phyloP scores from a whole-genome alignment of 1,140 invertebrate species.

The Oscheius sp. region DNA sequence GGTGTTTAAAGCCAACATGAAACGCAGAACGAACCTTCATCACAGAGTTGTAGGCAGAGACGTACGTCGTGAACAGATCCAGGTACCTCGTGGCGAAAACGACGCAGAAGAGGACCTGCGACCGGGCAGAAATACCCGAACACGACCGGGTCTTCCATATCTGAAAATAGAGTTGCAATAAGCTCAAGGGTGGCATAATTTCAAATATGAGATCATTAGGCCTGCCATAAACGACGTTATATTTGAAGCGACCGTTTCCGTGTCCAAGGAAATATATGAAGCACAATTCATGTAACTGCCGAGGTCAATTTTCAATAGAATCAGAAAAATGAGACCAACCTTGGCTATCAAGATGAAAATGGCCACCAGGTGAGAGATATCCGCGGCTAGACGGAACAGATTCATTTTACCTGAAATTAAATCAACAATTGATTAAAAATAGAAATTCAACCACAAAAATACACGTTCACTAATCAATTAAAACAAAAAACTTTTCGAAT shows the following conservation, averaged over 20 bases:
- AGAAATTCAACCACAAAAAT: neutral
- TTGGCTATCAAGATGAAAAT: slow-evolving; percentile 90
- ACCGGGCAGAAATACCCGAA: slow-evolving; percentile 93
- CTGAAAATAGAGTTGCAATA: neutral
- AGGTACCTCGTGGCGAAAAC: slow-evolving; percentile 92
- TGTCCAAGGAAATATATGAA: neutral
- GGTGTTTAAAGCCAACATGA: neutral
- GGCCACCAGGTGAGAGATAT: slow-evolving; percentile 91
- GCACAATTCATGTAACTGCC: too few species aligned
- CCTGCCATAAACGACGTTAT: too few species aligned
- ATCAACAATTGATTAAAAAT: slow-evolving; percentile 2
- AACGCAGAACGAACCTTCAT: too few species aligned
- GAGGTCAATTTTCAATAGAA: too few species aligned
- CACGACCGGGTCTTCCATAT: slow-evolving; percentile 58
- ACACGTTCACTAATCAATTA: neutral
- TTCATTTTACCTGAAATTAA: slow-evolving; percentile 71
- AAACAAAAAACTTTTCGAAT: too few species aligned
- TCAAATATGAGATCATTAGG: too few species aligned
- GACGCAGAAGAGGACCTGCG: slow-evolving; percentile 90
- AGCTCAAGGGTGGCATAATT: too few species aligned
- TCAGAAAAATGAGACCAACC: neutral
- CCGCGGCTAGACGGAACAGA: slow-evolving; percentile 89
- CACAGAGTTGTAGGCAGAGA: slow-evolving; percentile 89
- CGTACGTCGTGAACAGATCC: slow-evolving; percentile 88
- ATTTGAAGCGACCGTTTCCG: too few species aligned